These are phyloP conservation scores for Hedychridium roseum DNA, from an alignment of 2,888 invertebrate species.

Conservation along the genomic window DNA sequence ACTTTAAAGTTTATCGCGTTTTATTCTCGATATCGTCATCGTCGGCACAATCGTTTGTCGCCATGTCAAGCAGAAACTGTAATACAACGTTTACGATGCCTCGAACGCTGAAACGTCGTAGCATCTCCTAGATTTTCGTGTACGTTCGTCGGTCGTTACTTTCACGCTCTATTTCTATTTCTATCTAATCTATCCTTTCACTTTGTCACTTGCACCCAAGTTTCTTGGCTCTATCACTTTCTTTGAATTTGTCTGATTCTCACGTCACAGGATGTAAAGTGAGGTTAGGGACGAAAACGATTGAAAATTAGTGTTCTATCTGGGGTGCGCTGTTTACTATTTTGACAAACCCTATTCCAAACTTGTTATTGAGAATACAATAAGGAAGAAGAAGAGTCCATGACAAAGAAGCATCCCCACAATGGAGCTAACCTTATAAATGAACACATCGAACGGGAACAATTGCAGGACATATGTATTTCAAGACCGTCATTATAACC, in stretches of 20 bases:
- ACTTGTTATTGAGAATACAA: too few species aligned
- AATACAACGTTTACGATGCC: too few species aligned
- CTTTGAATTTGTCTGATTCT: neutral
- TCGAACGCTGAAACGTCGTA: too few species aligned
- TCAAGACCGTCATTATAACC: too few species aligned
- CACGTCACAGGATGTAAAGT: constrained; percentile 16
- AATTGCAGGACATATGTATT: too few species aligned
- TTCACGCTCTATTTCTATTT: constrained; percentile 5
- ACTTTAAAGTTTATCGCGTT: constrained; percentile 20
- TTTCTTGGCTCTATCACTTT: constrained; percentile 13
- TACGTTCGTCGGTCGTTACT: neutral
- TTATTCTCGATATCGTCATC: constrained; percentile 12
- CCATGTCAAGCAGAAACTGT: constrained; percentile 5
- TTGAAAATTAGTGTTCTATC: neutral
- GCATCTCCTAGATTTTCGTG: too few species aligned
- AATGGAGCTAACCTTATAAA: too few species aligned
- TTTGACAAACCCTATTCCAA: too few species aligned
- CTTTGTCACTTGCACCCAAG: constrained; percentile 9
- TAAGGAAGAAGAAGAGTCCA: too few species aligned
- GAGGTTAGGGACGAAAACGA: constrained; percentile 33
- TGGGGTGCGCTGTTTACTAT: neutral
- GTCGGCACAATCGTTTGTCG: neutral
- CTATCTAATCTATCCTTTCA: constrained; percentile 17
- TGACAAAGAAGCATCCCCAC: too few species aligned
- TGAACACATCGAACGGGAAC: too few species aligned